A percentile compares a stretch with the other conserved stretches of the same genome.
phyloP scores from a whole-genome alignment of 2,888 invertebrate species.

The Phaonia tiefii region DNA sequence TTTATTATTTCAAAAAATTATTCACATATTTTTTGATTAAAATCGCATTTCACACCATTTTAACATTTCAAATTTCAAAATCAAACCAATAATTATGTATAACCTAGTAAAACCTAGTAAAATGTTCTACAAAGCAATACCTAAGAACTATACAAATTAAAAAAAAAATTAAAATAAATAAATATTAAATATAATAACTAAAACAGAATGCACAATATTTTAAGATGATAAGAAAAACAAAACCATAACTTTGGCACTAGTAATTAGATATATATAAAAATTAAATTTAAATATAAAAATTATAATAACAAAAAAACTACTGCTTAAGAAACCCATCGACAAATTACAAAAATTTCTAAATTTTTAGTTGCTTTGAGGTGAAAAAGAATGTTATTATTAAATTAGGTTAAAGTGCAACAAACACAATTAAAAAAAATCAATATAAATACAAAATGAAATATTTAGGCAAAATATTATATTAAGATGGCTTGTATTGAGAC shows the following conservation, averaged over 20 bases:
- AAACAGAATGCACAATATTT: conserved; percentile 63
- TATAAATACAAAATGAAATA: conserved; percentile 45
- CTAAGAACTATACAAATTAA: conserved; percentile 40
- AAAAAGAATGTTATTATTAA: conserved; percentile 15
- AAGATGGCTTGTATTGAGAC: conserved; percentile 77
- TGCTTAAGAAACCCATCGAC: conserved; percentile 60
- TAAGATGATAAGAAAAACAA: conserved; percentile 20
- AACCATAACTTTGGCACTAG: conserved; percentile 50
- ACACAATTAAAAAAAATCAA: conserved; percentile 44
- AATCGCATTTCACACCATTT: conserved; percentile 35
- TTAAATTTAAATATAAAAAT: not conserved
- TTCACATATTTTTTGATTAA: too few species aligned
- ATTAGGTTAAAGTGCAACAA: conserved; percentile 27
- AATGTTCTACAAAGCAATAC: conserved; percentile 63
- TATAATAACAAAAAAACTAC: conserved; percentile 50
- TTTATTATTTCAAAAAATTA: too few species aligned
- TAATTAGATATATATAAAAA: conserved; percentile 43
- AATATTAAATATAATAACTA: too few species aligned
- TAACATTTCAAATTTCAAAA: conserved; percentile 8
- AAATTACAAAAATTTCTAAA: conserved; percentile 33
- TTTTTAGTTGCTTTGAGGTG: conserved; percentile 56
- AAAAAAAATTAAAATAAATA: conserved; percentile 37
- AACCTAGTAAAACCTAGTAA: too few species aligned
- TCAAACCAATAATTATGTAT: conserved; percentile 39
- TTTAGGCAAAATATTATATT: conserved; percentile 67